These are phyloP conservation scores for Lottia gigantea DNA, from an alignment of 2,888 invertebrate genomes.

Conservation along the genomic window DNA sequence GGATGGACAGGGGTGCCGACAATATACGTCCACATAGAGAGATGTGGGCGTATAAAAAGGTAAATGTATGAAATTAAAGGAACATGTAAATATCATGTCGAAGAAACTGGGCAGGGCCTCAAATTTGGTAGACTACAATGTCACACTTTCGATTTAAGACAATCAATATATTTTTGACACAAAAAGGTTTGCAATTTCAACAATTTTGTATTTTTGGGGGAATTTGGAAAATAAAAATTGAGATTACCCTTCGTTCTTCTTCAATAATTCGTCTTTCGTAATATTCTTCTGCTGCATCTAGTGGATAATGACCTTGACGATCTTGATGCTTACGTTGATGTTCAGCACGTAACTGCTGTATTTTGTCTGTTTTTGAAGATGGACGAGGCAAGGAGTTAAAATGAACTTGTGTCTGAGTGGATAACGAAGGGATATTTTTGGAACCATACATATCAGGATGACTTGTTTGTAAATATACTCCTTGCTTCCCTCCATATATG, in stretches of 20 bases:
- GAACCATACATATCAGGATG: neutral
- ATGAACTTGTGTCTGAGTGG: neutral
- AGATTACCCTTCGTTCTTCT: conserved; percentile 48
- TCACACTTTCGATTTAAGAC: too few species aligned
- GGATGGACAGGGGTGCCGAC: too few species aligned
- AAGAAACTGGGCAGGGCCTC: too few species aligned
- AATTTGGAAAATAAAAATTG: too few species aligned
- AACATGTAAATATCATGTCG: too few species aligned
- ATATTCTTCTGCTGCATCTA: conserved; percentile 70
- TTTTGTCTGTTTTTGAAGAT: conserved; percentile 65
- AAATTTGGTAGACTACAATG: too few species aligned
- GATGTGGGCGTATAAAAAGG: too few species aligned
- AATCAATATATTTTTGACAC: too few species aligned
- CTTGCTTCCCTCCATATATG: neutral
- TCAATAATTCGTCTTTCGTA: conserved; percentile 58
- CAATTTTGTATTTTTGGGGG: too few species aligned
- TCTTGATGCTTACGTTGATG: conserved; percentile 74
- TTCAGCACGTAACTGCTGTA: conserved; percentile 71
- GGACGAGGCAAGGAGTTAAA: neutral
- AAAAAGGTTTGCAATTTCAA: too few species aligned
- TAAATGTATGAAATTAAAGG: too few species aligned
- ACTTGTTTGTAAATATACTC: neutral
- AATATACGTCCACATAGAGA: too few species aligned
- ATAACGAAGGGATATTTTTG: neutral
- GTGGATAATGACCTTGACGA: conserved; percentile 74